Evolutionary conservation across 2,797 vertebrate species (phyloP), one percentile per base, ranked within the genome.

Genomic region (Cetoscarus ocellatus): DNA sequence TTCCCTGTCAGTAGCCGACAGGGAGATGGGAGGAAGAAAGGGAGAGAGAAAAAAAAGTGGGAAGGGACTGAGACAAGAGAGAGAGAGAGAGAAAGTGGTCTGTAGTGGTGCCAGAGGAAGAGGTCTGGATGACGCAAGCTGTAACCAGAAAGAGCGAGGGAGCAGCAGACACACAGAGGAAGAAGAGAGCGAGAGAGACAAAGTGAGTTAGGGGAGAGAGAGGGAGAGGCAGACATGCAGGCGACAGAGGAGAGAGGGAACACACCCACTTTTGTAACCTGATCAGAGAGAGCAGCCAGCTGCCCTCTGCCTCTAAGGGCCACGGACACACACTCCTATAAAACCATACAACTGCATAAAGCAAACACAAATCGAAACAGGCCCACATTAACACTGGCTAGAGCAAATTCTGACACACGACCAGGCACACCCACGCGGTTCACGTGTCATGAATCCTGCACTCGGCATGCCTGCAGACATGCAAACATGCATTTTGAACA

Each of bases 231-330:
- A 94, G 94, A 95, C 94, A 93, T 86, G 74, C 88, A 92, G 93
- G 92, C 93, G 91, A 91, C 92, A 93, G 91, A 86, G 82, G 86
- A 92, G 91, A 90, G 89, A 81, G 64, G 90, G 82, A 87, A 92
- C 93, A 94, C 93, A 92, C 94, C 94, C 93, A 92, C 91, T 92
- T 87, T 81, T 93, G 93, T 93, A 94, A 94, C 91, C 89, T 90
- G 93, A 94, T 94, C 92, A 91, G 70, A 91, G 89, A 84, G 88
- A 86, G 85, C 90, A 89, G 84, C 84, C 86, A 72, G 84, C 90
- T 88, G 89, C 90, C 86, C 89, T 91, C 85, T 82, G 77, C 80
- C 85, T 88, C 78, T 85, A 58, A 87, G 79, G 82, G 84, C 73
- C 85, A 82, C 62, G 69, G 77, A 84, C 78, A 62, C 70, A 62